Conservation (phyloP, 2,888 invertebrate species). For the Callimorpha dominula region DNA sequence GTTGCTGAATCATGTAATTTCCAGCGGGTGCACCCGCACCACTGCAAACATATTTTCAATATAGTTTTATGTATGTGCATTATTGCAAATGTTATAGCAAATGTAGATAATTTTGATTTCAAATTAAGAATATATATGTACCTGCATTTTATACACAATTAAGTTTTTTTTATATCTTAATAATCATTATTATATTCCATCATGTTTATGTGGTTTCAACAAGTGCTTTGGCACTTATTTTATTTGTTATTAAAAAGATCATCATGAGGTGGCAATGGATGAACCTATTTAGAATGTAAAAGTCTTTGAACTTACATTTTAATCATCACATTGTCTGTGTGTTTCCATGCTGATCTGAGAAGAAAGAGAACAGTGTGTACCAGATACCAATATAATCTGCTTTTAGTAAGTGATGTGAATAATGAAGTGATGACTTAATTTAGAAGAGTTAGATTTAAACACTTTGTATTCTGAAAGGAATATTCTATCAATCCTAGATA, state of each 20-base stretch:
- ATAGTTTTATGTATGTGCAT: conserved; percentile 9
- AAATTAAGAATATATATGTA: background rate
- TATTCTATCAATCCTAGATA: background rate
- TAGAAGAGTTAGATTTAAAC: conserved; percentile 1
- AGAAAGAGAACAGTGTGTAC: conserved; percentile 52
- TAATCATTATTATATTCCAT: conserved; percentile 1
- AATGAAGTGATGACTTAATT: conserved; percentile 12
- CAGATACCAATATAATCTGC: conserved; percentile 32
- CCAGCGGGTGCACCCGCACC: conserved; percentile 86
- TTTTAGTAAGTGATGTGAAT: conserved; percentile 14
- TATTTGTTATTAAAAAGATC: conserved; percentile 5
- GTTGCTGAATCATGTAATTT: conserved; percentile 87
- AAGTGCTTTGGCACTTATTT: conserved; percentile 27
- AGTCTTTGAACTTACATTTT: conserved; percentile 51
- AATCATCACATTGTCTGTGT: conserved; percentile 55
- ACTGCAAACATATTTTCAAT: conserved; percentile 56
- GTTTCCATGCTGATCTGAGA: conserved; percentile 55
- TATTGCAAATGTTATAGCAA: background rate
- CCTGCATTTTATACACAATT: background rate
- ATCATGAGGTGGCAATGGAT: background rate
- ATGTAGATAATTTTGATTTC: background rate
- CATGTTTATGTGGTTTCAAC: conserved; percentile 26
- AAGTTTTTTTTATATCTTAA: background rate
- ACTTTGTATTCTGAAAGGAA: conserved; percentile 4
- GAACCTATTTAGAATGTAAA: conserved; percentile 32